Percentiles rank a stretch among this genome's conserved stretches.
phyloP scores from a whole-genome alignment of 2,888 invertebrate genomes.

The Colostygia pectinataria region DNA sequence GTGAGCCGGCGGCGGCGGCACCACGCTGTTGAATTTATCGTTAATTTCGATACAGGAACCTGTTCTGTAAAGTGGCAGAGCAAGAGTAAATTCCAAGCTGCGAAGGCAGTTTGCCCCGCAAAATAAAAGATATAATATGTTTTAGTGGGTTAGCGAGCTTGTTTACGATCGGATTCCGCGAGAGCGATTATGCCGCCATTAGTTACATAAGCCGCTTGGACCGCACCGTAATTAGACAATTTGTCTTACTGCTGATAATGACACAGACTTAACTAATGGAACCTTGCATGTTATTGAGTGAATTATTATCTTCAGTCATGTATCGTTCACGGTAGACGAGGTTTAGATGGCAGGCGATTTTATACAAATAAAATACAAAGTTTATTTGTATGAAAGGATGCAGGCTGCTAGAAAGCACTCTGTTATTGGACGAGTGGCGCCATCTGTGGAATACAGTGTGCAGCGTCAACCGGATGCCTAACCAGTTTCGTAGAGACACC shows the following conservation, averaged over 20 bases:
- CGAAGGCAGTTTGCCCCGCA: conserved; percentile 63
- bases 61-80: conserved; percentile 66
- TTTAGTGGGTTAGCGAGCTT: conserved; percentile 82
- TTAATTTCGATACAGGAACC: conserved; percentile 74
- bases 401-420: conserved; percentile 12
- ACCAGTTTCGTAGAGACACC: conserved; percentile 76
- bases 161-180: conserved; percentile 76
- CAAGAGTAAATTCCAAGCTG: conserved; percentile 45
- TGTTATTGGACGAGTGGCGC: conserved; percentile 54
- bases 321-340: neutral
- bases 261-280: conserved; percentile 45
- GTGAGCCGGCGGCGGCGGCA: conserved; percentile 50
- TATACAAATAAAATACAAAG: conserved; percentile 3
- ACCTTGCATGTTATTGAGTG: conserved; percentile 12
- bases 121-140: conserved; percentile 80
- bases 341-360: neutral
- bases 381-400: conserved; percentile 10
- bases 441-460: conserved; percentile 66
- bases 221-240: conserved; percentile 66
- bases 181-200: conserved; percentile 71
- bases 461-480: conserved; percentile 71
- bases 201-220: conserved; percentile 69
- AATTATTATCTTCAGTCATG: neutral
- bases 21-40: conserved; percentile 67
- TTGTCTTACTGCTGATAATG: conserved; percentile 56